Evolutionary conservation across 2,888 invertebrate species (phyloP), one percentile per base, ranked within the genome.

Genomic region (Perizoma flavofasciatum): DNA sequence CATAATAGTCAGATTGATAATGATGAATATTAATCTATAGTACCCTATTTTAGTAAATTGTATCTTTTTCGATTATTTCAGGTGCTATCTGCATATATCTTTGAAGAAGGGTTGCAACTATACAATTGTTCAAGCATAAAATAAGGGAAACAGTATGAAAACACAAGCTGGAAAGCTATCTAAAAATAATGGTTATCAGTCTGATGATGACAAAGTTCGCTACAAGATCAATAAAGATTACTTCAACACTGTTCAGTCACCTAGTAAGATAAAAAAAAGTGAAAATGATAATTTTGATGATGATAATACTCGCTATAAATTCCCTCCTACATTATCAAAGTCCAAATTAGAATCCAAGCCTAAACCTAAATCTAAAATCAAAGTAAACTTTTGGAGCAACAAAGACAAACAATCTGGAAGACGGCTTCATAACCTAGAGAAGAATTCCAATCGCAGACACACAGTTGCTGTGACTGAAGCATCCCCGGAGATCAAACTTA

Each of bases 381-480:
- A 92, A 78, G 89, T 92, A 0, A 92, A 92, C 66, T 92, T 92
- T 66, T 92, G 92, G 92, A 91, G 91, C 63, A 86, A 79, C 64
- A 91, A 89, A 66, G 85, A 78, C 63, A 90, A 89, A 65, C 79
- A 75, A 62, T 72, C 74, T 43, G 70, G 74, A 4, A 85, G 74
- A 50, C 75, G 85, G 43, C 68, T 85, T 11, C 78, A 83, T 61
- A 84, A 81, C 54, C 61, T 70, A 45, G 79, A 81, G 9, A 56
- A 66, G 9, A 83, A 77, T 51, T 68, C 73, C 8, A 85, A 77
- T 55, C 80, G 83, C 10, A 79, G 89, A 59, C 86, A 90, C 66
- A 87, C 88, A 39, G 80, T 85, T 32, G 81, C 77, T 39, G 70
- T 73, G n/a, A 67, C 74, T 34, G 73, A 74, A 45, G 73, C 77